Base-by-base conservation (phyloP, 2,113 vertebrate species). In the Hippocampus mohnikei region DNA sequence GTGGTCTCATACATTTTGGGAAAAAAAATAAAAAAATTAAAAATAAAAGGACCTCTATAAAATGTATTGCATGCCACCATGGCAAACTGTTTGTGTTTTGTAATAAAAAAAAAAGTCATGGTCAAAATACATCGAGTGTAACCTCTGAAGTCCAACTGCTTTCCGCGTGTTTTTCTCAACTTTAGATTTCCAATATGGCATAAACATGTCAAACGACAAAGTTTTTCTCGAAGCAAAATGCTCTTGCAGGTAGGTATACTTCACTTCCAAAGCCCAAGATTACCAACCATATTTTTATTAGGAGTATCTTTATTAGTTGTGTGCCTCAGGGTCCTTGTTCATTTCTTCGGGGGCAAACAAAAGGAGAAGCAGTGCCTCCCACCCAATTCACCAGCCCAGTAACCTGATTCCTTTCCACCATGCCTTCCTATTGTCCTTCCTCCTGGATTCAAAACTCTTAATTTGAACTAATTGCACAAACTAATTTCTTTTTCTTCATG, bases 391-490 rank as follows among this genome's bases (percentile, higher is more conserved):
- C 73, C 73, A 78, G 71, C 69, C 78, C 81, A 90, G 87, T 77
- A 81, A 71, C 74, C 72, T 42, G 72, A 63, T 65, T 74, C 44
- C 61, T 62, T 73, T 71, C 29, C 69, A 18, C 59, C 66, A 65
- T 21, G 8, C 25, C 72, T 70, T 73, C 69, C 67, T 71, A 68
- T 72, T 75, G 80, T 59, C 78, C 81, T 88, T 88, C 91, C 83
- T 85, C 76, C 81, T 87, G 88, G 87, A 91, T 90, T 88, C 87
- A 90, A 89, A 89, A 82, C 90, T 90, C 90, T 91, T 92, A 90
- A 92, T 92, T 90, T 88, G 81, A 84, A 87, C 89, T 93, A 93
- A 93, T 93, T 93, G 91, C 86, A 88, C 87, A 90, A 89, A 90
- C 90, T 90, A 66, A 91, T 92, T 92, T 90, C 29, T 88, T 88